Evolutionary conservation across 2,797 vertebrate genomes (phyloP).

Genomic region (Iguana delicatissima): DNA sequence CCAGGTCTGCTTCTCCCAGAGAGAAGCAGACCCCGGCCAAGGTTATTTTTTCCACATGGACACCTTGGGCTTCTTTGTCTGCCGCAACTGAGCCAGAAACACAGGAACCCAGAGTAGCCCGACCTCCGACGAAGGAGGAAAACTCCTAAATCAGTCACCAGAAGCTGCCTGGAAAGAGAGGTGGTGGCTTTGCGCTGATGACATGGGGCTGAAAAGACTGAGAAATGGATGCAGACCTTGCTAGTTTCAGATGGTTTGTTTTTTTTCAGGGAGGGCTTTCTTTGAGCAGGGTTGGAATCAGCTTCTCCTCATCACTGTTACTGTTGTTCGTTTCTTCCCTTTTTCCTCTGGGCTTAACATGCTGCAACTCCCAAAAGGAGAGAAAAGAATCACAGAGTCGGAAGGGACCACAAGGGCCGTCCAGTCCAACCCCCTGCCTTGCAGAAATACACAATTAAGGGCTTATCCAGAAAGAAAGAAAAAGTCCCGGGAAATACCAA

Average conservation of each 20-base stretch:
- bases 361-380: too few relatives aligned
- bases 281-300: neutral
- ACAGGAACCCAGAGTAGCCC: slow-evolving; percentile 15
- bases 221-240: neutral
- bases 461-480: too few relatives aligned
- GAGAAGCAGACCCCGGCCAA: neutral
- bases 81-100: slow-evolving; percentile 23
- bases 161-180: neutral
- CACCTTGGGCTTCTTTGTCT: slow-evolving; percentile 22
- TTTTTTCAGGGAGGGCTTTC: neutral
- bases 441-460: too few relatives aligned
- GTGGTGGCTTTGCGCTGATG: neutral
- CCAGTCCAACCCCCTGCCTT: too few relatives aligned
- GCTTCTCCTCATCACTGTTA: neutral
- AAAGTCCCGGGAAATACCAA: too few relatives aligned
- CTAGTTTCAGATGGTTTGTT: neutral
- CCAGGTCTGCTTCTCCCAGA: slow-evolving; percentile 7
- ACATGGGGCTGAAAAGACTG: neutral
- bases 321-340: too few relatives aligned
- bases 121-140: neutral
- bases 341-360: too few relatives aligned
- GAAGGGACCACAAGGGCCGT: too few relatives aligned
- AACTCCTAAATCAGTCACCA: slow-evolving; percentile 34
- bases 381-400: too few relatives aligned
- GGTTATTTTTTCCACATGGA: slow-evolving; percentile 5